Conservation (phyloP, 2,888 invertebrate species). For the Toxonevra muliebris region DNA sequence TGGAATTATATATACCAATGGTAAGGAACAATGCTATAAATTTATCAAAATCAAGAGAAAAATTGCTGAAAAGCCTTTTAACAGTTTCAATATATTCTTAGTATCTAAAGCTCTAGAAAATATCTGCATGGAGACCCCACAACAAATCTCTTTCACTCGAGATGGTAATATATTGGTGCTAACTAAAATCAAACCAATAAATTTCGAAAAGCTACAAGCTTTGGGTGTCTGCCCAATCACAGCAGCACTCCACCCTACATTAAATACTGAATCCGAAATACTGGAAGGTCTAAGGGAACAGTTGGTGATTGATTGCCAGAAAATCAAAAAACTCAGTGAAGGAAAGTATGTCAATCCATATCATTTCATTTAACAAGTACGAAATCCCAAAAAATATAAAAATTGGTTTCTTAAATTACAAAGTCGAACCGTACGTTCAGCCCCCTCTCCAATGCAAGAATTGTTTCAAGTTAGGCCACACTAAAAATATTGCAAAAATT, state of each 20-base stretch:
- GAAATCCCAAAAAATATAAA: not conserved
- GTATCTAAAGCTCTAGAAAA: slow-evolving; percentile 6
- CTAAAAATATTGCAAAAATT: slow-evolving; percentile 10
- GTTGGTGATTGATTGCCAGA: not conserved
- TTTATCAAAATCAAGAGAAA: not conserved
- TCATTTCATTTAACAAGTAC: not conserved
- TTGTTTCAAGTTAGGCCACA: slow-evolving; percentile 14
- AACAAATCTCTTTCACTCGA: slow-evolving; percentile 4
- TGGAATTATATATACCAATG: not conserved
- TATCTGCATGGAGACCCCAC: slow-evolving; percentile 3
- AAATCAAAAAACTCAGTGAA: slow-evolving; percentile 2
- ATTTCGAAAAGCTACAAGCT: not conserved
- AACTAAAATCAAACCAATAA: slow-evolving; percentile 10
- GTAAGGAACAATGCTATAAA: slow-evolving; percentile 3
- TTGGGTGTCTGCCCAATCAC: not conserved
- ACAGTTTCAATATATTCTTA: slow-evolving; percentile 8
- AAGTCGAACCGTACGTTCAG: too few relatives aligned
- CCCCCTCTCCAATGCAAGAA: slow-evolving; percentile 2
- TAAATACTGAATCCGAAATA: slow-evolving; percentile 8
- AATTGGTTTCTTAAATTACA: too few relatives aligned
- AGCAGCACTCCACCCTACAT: not conserved
- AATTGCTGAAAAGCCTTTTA: slow-evolving; percentile 1
- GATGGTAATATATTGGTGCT: slow-evolving; percentile 11
- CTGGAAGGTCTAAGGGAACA: slow-evolving; percentile 2
- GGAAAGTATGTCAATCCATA: slow-evolving; percentile 1